Evolutionary conservation across 2,797 vertebrate species (phyloP), one percentile per base, ranked within the genome.

Genomic region (Craterocephalus amniculus): DNA sequence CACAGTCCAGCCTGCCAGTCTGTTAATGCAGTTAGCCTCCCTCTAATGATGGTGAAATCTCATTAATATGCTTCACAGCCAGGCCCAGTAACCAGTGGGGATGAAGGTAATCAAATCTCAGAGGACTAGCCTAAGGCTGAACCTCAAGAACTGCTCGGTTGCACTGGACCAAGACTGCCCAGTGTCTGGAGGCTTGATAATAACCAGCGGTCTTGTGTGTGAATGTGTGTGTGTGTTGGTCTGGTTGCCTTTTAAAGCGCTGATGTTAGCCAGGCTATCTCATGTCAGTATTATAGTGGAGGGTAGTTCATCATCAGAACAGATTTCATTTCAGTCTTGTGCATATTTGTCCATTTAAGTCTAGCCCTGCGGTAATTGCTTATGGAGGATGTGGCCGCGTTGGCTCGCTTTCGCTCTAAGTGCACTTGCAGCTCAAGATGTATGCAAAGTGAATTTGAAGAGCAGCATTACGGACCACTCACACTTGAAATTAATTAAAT

Each of bases 51-150:
- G 78, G 84, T 76, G 81, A 91, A 93, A 93, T 94, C 90, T 93
- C 83, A 94, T 94, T 93, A 94, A 94, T 94, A 93, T 93, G 91
- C 91, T 86, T 92, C 89, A 87, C 92, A 93, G 91, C 90, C 91
- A 87, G 88, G 80, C 85, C 84, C 83, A 77, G 85, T 90, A 87
- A 93, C 92, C 89, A 92, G 88, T 89, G 81, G 87, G 88, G 86
- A 91, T 86, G 88, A 87, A 78, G 81, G 84, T 93, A 93, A 94
- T 94, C 92, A 82, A 89, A 93, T 94, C 92, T 92, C 84, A 14
- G 81, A 77, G 87, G 88, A 84, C 90, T 93, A 92, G 93, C 93
- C 91, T 75, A 86, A 81, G 80, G 89, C 88, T 93, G 93, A 93
- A 93, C 91, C 89, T 90, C 84, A 31, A 80, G 83, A 88, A 81